Conservation (phyloP, 2,888 invertebrate genomes). For the Drosophila maculinotata region DNA sequence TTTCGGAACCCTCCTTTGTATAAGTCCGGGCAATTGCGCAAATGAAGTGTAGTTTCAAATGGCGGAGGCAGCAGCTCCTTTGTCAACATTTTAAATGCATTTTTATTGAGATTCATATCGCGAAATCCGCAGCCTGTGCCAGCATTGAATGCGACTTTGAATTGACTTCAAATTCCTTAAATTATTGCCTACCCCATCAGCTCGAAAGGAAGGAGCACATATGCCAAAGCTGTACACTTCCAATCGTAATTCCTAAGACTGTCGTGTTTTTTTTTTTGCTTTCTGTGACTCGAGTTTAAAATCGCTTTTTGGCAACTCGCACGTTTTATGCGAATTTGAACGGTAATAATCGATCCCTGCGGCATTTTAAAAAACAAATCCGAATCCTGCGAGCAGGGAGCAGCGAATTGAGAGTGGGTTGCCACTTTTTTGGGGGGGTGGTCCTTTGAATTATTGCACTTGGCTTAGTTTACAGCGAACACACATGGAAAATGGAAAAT, state of each 20-base stretch:
- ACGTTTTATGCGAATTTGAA: conserved; percentile 85
- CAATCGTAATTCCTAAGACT: conserved; percentile 25
- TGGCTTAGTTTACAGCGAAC: conserved; percentile 52
- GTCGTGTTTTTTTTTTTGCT: conserved; percentile 27
- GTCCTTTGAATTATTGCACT: conserved; percentile 67
- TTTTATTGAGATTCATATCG: conserved; percentile 83
- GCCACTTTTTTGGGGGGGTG: conserved; percentile 2
- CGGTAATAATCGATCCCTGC: conserved; percentile 85
- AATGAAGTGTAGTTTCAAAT: conserved; percentile 43
- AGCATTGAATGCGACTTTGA: conserved; percentile 73
- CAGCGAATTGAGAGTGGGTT: conserved; percentile 6
- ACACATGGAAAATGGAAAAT: conserved; percentile 50
- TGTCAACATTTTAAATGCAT: conserved; percentile 84
- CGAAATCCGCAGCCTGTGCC: conserved; percentile 55
- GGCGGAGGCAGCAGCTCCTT: conserved; percentile 57
- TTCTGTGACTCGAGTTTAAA: conserved; percentile 64
- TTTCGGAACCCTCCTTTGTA: background rate
- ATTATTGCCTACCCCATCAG: conserved; percentile 79
- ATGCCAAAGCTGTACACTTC: conserved; percentile 29
- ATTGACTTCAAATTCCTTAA: conserved; percentile 83
- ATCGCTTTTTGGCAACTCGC: conserved; percentile 80
- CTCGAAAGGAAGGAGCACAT: conserved; percentile 41
- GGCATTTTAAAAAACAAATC: conserved; percentile 85
- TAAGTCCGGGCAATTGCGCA: conserved; percentile 35
- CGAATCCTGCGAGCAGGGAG: conserved; percentile 45